Conservation (phyloP, 30 jellyfish, hydroid and myxozoan species). For the Sanderia malayensis region DNA sequence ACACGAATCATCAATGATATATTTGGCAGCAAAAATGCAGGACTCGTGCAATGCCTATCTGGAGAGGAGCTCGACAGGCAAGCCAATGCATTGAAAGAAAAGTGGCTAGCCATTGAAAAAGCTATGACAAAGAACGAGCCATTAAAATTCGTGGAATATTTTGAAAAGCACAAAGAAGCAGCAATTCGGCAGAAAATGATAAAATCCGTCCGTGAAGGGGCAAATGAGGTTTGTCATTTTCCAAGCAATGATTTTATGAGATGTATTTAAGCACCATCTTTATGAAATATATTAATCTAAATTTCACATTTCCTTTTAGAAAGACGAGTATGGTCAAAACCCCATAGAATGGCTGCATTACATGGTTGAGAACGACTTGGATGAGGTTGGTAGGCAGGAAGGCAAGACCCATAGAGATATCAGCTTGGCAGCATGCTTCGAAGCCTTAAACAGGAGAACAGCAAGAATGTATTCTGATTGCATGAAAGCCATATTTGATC, state of each 20-base stretch:
- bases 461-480: neutral
- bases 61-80: neutral
- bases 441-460: neutral
- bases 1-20: neutral
- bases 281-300: too few relatives aligned
- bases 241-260: neutral
- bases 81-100: neutral
- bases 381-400: neutral
- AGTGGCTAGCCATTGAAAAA: neutral
- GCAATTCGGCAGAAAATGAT: neutral
- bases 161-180: constrained; percentile 4
- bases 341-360: constrained; percentile 10
- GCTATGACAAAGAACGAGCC: neutral
- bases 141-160: constrained; percentile 11
- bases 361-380: constrained; percentile 10
- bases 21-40: neutral
- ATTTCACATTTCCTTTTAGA: too few relatives aligned
- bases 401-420: constrained; percentile 5
- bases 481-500: too few relatives aligned
- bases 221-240: neutral
- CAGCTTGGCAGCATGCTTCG: neutral
- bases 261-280: too few relatives aligned
- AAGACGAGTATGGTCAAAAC: too few relatives aligned
- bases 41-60: neutral
- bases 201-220: neutral